These are phyloP conservation scores for Xyliphius kryptos DNA, from an alignment of 2,113 vertebrate genomes.

Conservation along the genomic window DNA sequence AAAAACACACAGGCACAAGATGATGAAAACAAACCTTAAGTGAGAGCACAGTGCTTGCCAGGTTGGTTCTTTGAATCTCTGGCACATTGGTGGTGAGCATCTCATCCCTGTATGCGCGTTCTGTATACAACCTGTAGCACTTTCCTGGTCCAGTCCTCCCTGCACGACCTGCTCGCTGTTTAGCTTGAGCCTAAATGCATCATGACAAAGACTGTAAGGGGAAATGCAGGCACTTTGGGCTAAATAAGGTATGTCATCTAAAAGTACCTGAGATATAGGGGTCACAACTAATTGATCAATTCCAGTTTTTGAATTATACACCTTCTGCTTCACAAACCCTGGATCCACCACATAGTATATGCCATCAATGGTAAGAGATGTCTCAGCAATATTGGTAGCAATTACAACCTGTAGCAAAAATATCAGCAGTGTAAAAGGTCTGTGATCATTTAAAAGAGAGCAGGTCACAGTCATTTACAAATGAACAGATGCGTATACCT, in stretches of 20 bases:
- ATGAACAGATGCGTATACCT: too few species aligned
- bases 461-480: too few species aligned
- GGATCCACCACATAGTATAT: conserved; percentile 98
- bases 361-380: conserved; percentile 92
- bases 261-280: conserved; percentile 87
- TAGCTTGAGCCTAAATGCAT: conserved; percentile 81
- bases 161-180: conserved; percentile 89
- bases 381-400: conserved; percentile 96
- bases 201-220: conserved; percentile 7
- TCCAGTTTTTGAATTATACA: conserved; percentile 97
- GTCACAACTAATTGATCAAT: conserved; percentile 98
- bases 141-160: conserved; percentile 95
- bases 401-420: conserved; percentile 83
- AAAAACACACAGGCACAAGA: background rate
- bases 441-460: background rate
- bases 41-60: conserved; percentile 93
- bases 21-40: conserved; percentile 73
- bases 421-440: conserved; percentile 1
- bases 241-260: too few species aligned
- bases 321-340: conserved; percentile 96
- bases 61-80: conserved; percentile 95
- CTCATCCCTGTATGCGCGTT: conserved; percentile 92
- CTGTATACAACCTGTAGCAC: conserved; percentile 89
- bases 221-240: too few species aligned
- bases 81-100: conserved; percentile 97